Evolutionary conservation across 1,140 invertebrate genomes (phyloP), one percentile per base, ranked within the genome.

Genomic region (Akabosia matsudoensis): DNA sequence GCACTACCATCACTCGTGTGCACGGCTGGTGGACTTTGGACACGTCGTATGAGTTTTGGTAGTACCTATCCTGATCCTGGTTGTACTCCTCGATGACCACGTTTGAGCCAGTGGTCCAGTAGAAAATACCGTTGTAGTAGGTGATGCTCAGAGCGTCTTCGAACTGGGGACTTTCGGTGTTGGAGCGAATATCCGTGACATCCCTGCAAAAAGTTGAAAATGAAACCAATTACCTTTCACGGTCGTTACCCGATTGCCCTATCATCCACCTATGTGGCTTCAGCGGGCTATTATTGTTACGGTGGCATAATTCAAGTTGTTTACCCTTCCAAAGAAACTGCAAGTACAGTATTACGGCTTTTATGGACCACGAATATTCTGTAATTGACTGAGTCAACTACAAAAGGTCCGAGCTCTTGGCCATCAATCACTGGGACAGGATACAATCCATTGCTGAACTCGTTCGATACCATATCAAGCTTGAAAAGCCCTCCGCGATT

Each of bases 281-380:
- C n/a, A 14, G 14, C n/a, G 14, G 51, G 51, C 13, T 52, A 14
- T 14, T 52, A 14, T 52, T n/a, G 14, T 14, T 14, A 14, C n/a
- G n/a, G 13, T n/a, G 51, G 14, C 14, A 52, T n/a, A 14, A n/a
- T 14, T n/a, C 14, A 14, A 14, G 51, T 14, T n/a, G n/a, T n/a
- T n/a, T 85, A 91, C 87, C 93, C 93, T 83, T 95, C 93, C 3
- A 96, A 84, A 1, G 92, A 92, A 0, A 94, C 89, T 0, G 92
- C 90, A 73, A 92, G 86, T 0, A 95, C 90, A 0, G 92, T 95
- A 79, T 94, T 93, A 31, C 89, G 86, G 13, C 86, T 86, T 33
- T 92, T 88, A 71, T 85, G 83, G 0, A 93, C 89, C 0, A 96
- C 89, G 0, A 96, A 86, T 14, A 96, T 85, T 72, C 92, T 88